phyloP scores from a whole-genome alignment of 2,888 invertebrate species.

The Lasioglossum villosulum region DNA sequence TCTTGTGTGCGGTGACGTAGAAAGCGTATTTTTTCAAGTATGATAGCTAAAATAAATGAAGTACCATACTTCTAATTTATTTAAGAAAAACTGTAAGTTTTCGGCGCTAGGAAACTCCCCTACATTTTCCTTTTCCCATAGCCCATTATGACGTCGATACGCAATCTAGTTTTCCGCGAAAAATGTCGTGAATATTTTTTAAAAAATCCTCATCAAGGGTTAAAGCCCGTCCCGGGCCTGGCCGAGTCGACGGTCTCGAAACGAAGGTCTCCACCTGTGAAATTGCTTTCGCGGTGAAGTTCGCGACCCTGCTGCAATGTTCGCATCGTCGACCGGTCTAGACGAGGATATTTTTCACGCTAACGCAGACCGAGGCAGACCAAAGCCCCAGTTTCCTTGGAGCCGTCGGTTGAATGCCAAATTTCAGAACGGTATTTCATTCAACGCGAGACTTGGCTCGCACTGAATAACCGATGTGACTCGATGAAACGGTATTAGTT shows the following conservation, averaged over 20 bases:
- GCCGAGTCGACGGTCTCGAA: constrained; percentile 3
- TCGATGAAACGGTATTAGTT: constrained; percentile 41
- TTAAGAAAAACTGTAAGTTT: too few species aligned
- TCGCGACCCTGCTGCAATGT: constrained; percentile 15
- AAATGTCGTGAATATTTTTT: not conserved
- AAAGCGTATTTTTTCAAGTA: not conserved
- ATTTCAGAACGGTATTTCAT: constrained; percentile 36
- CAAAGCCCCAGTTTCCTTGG: not conserved
- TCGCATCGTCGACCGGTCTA: not conserved
- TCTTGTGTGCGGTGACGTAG: not conserved
- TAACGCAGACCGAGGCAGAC: not conserved
- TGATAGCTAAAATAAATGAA: not conserved
- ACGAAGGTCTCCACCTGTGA: constrained; percentile 54
- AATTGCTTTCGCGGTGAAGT: constrained; percentile 57
- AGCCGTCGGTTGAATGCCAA: constrained; percentile 37
- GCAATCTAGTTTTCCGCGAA: not conserved
- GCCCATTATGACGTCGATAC: not conserved
- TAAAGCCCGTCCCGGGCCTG: not conserved
- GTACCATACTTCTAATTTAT: too few species aligned
- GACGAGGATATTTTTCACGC: constrained; percentile 26
- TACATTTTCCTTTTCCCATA: not conserved
- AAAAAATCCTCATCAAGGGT: not conserved
- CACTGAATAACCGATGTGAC: constrained; percentile 58
- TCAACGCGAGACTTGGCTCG: constrained; percentile 38
- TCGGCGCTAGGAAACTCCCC: not conserved